Evolutionary conservation across 2,113 vertebrate genomes (phyloP).

Genomic region (Amblyopsis rosae): DNA sequence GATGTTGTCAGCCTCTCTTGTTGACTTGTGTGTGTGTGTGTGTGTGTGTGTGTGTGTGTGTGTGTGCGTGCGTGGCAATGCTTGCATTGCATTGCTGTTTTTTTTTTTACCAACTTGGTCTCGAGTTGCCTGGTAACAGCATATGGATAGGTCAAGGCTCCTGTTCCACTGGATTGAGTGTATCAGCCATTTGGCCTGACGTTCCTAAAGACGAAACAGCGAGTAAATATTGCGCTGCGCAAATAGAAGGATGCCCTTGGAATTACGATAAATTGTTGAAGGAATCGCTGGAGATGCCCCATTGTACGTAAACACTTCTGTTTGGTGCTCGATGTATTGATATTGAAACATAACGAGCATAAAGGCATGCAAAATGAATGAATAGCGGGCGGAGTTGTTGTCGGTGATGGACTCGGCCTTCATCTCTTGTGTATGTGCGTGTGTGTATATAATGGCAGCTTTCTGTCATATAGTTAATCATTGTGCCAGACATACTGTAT

Average conservation of each 20-base stretch:
- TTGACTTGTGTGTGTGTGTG: conserved; percentile 19
- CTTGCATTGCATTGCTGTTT: conserved; percentile 51
- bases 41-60: not conserved
- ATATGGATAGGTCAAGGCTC: conserved; percentile 36
- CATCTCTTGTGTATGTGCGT: not conserved
- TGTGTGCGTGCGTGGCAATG: conserved; percentile 43
- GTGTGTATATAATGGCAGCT: conserved; percentile 1
- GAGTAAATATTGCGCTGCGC: conserved; percentile 13
- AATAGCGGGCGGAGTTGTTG: not conserved
- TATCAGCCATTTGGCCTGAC: not conserved
- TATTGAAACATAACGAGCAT: not conserved
- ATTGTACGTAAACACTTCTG: too few relatives aligned
- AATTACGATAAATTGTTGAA: too few relatives aligned
- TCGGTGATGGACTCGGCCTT: not conserved
- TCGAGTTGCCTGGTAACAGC: conserved; percentile 72
- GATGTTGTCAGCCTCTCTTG: too few relatives aligned
- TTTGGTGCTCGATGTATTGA: too few relatives aligned
- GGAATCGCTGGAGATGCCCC: too few relatives aligned
- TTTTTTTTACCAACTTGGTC: conserved; percentile 50
- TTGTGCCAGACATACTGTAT: not conserved
- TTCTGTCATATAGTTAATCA: conserved; percentile 29
- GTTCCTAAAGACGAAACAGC: conserved; percentile 26
- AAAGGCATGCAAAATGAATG: conserved; percentile 15
- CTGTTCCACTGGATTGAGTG: too few relatives aligned
- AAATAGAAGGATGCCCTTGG: not conserved